Evolutionary conservation across 2,888 invertebrate genomes (phyloP).

Genomic region (Pimpla rufipes): DNA sequence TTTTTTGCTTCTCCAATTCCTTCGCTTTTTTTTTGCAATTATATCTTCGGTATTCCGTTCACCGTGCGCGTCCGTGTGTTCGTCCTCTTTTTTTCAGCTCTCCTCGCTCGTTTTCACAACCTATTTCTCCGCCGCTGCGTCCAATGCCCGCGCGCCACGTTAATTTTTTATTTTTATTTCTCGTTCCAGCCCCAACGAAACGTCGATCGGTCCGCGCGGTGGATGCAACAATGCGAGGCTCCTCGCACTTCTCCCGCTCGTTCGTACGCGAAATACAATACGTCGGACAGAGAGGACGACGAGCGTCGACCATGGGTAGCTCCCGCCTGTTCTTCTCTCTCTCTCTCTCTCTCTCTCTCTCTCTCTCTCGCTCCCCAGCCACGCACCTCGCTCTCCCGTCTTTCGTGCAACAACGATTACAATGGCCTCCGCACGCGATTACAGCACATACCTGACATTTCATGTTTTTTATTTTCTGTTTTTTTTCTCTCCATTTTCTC

Average conservation of each 20-base stretch:
- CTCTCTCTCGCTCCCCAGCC: constrained; percentile 64
- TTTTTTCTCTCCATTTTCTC: constrained; percentile 53
- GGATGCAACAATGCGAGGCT: constrained; percentile 61
- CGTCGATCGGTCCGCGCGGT: constrained; percentile 62
- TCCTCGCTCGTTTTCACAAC: constrained; percentile 60
- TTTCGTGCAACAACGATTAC: constrained; percentile 61
- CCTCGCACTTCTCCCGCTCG: constrained; percentile 28
- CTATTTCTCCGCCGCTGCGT: constrained; percentile 55
- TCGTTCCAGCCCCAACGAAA: constrained; percentile 57
- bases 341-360: constrained; percentile 58
- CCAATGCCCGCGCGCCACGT: constrained; percentile 54
- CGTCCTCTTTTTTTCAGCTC: constrained; percentile 46
- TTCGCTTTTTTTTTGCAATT: constrained; percentile 65
- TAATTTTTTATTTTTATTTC: constrained; percentile 48
- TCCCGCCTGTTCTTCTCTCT: constrained; percentile 16
- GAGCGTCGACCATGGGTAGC: constrained; percentile 1
- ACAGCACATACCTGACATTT: constrained; percentile 48
- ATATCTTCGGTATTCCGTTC: constrained; percentile 66
- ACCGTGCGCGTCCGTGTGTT: constrained; percentile 45
- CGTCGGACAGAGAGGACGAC: constrained; percentile 25
- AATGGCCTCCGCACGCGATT: constrained; percentile 63
- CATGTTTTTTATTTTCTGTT: constrained; percentile 29
- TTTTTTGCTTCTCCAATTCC: constrained; percentile 54
- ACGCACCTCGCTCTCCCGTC: constrained; percentile 37
- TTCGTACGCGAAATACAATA: constrained; percentile 47